Percentiles rank a stretch among this genome's conserved stretches.
phyloP scores from a whole-genome alignment of 2,797 vertebrate species.

The Crax fasciolata region DNA sequence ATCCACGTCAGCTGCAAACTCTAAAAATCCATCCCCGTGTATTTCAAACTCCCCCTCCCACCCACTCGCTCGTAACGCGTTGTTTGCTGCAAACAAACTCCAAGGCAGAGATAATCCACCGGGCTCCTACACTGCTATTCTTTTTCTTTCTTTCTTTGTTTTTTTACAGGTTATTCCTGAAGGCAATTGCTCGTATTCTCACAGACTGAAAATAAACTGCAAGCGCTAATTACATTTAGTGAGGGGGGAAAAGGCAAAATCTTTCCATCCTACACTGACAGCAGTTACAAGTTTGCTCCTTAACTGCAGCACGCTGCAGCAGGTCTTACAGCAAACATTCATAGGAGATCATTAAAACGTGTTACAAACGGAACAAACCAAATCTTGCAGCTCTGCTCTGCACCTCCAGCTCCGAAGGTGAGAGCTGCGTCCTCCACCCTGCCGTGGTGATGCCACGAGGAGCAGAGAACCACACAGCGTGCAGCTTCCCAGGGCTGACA shows the following conservation, averaged over 20 bases:
- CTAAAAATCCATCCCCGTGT: slow-evolving; percentile 59
- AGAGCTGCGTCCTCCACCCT: neutral
- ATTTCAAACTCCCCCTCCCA: slow-evolving; percentile 53
- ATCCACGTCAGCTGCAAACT: slow-evolving; percentile 74
- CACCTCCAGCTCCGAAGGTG: fast-evolving
- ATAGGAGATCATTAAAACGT: neutral
- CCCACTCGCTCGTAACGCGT: slow-evolving; percentile 44
- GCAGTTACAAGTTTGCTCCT: neutral
- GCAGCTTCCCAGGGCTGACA: neutral
- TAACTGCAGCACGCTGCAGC: neutral
- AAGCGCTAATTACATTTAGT: neutral
- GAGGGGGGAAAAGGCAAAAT: neutral
- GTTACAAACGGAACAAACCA: neutral
- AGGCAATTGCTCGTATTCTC: slow-evolving; percentile 4
- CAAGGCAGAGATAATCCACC: neutral
- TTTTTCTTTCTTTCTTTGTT: neutral
- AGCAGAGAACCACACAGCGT: neutral
- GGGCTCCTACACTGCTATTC: neutral
- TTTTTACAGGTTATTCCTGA: slow-evolving; percentile 27
- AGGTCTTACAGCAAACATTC: neutral
- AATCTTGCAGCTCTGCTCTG: neutral
- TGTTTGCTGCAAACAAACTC: slow-evolving; percentile 72
- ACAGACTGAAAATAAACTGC: neutral
- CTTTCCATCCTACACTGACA: neutral
- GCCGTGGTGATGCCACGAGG: fast-evolving